These are phyloP conservation scores for Chrysopa pallens DNA, from an alignment of 1,140 invertebrate species.

Conservation along the genomic window DNA sequence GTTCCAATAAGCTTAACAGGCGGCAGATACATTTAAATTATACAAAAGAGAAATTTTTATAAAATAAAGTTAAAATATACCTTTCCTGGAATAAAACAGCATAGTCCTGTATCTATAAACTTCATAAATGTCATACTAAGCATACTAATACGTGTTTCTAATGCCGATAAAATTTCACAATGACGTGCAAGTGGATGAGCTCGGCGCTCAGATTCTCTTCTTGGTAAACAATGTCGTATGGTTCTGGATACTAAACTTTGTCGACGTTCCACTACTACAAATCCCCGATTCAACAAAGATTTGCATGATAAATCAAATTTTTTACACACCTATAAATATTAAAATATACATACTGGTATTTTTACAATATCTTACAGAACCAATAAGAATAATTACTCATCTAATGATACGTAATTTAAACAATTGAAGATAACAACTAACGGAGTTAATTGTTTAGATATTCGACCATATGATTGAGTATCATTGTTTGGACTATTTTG, in stretches of 20 bases:
- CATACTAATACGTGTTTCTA: slow-evolving; percentile 82
- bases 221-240: slow-evolving; percentile 66
- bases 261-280: slow-evolving; percentile 56
- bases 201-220: slow-evolving; percentile 73
- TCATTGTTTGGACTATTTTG: no score
- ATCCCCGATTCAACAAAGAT: slow-evolving; percentile 61
- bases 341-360: no score
- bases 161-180: slow-evolving; percentile 73
- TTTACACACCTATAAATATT: slow-evolving; percentile 50
- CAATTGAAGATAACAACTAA: no score
- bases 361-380: no score
- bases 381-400: no score
- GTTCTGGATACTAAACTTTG: slow-evolving; percentile 54
- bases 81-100: slow-evolving; percentile 88
- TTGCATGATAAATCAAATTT: slow-evolving; percentile 58
- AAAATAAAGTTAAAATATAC: slow-evolving; percentile 24
- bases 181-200: slow-evolving; percentile 68
- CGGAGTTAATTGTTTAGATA: no score
- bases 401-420: no score
- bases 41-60: no score
- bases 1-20: no score
- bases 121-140: slow-evolving; percentile 83
- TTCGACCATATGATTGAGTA: no score
- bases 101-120: slow-evolving; percentile 61
- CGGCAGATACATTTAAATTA: no score